Evolutionary conservation across 2,113 vertebrate species (phyloP).

Genomic region (Callipepla californica): DNA sequence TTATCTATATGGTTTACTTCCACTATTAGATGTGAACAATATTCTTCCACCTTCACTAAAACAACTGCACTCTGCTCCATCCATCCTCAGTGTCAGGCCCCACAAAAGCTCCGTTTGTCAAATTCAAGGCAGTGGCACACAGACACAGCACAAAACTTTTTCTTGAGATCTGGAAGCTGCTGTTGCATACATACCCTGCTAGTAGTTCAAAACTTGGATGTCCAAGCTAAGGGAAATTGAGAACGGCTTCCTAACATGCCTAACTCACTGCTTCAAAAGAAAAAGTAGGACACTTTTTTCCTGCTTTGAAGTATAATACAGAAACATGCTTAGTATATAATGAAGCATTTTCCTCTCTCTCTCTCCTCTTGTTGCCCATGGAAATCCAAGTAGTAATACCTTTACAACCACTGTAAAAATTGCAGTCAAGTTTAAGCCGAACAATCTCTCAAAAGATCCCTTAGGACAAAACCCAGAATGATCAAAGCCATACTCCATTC

Average conservation of each 20-base stretch:
- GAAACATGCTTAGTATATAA: background rate
- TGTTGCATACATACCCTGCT: background rate
- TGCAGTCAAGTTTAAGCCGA: background rate
- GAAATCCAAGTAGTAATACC: background rate
- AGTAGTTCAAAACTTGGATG: background rate
- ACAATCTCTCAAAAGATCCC: background rate
- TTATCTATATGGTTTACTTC: background rate
- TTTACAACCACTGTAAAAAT: background rate
- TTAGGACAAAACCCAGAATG: background rate
- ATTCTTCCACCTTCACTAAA: background rate
- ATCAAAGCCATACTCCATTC: rapidly evolving
- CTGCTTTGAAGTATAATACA: background rate
- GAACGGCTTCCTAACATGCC: background rate
- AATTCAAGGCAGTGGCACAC: background rate
- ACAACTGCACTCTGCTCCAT: background rate
- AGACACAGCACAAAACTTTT: rapidly evolving
- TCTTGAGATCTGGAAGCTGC: background rate
- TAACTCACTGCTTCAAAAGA: background rate
- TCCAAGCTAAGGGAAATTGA: background rate
- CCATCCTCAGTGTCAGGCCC: rapidly evolving
- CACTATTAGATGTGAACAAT: background rate
- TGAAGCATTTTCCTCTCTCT: background rate
- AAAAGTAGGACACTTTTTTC: background rate
- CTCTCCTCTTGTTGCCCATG: background rate
- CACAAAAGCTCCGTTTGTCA: background rate